Conservation (phyloP, 30 jellyfish, hydroid and myxozoan genomes). For the Hydra vulgaris region DNA sequence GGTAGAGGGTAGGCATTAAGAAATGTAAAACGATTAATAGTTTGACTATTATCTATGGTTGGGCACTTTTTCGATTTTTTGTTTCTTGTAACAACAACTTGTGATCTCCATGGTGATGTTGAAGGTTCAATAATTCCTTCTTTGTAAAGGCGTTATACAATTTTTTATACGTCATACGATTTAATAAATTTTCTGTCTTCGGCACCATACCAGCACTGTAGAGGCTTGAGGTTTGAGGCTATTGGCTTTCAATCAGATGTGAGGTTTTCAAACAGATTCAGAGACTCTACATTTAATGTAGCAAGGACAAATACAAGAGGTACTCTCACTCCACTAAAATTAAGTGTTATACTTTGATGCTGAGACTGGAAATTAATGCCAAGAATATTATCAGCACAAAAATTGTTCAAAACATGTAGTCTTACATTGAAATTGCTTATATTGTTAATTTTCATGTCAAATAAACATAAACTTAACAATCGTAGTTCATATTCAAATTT, state of each 20-base stretch:
- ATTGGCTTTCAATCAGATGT: slow-evolving; percentile 47
- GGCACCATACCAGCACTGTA: slow-evolving; percentile 22
- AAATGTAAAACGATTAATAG: slow-evolving; percentile 41
- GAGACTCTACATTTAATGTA: slow-evolving; percentile 16
- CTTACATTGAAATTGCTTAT: neutral
- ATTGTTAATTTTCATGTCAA: neutral
- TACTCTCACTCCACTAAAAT: slow-evolving; percentile 21
- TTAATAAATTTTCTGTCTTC: slow-evolving; percentile 34
- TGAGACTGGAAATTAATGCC: no score
- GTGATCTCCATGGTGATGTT: no score
- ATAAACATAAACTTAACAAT: neutral
- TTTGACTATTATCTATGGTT: slow-evolving; percentile 34
- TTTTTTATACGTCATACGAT: no score
- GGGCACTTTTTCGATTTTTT: slow-evolving; percentile 24
- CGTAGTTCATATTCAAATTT: neutral
- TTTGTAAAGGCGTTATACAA: slow-evolving; percentile 25
- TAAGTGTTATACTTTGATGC: no score
- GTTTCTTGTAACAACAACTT: slow-evolving; percentile 29
- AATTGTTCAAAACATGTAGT: slow-evolving; percentile 14
- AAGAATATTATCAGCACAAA: slow-evolving; percentile 36
- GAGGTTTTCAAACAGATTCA: slow-evolving; percentile 32
- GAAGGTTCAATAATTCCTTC: slow-evolving; percentile 63
- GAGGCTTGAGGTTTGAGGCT: slow-evolving; percentile 47
- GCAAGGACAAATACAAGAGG: slow-evolving; percentile 11
- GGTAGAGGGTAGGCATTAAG: slow-evolving; percentile 65